These are phyloP conservation scores for Sebastes minor DNA, from an alignment of 2,797 vertebrate species.

Conservation along the genomic window DNA sequence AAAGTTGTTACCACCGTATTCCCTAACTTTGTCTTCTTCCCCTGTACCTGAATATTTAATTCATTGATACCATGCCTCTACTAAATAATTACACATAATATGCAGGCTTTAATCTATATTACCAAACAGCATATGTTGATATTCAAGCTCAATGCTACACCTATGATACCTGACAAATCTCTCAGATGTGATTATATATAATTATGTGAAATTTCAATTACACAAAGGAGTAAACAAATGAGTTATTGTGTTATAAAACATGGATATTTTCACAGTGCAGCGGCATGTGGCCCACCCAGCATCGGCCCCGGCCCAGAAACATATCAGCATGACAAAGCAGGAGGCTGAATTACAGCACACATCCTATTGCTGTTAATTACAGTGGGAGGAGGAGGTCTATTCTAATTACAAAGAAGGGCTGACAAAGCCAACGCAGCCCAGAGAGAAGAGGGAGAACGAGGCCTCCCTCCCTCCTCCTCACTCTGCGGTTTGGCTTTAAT, in stretches of 20 bases:
- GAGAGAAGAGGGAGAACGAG: conserved; percentile 39
- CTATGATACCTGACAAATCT: neutral
- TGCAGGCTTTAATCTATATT: neutral
- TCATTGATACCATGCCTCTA: neutral
- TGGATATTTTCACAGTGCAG: neutral
- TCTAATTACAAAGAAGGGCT: conserved; percentile 76
- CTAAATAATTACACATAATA: neutral
- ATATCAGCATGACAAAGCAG: conserved; percentile 64
- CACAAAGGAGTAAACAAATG: neutral
- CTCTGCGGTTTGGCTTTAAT: conserved; percentile 69
- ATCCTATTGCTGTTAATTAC: conserved; percentile 75
- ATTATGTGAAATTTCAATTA: neutral
- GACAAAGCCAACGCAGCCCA: conserved; percentile 61
- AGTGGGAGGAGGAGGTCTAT: conserved; percentile 63
- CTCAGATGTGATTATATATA: neutral
- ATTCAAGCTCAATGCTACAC: neutral
- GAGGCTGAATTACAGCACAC: conserved; percentile 68
- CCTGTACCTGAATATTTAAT: neutral
- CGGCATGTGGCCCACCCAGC: conserved; percentile 49
- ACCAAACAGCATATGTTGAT: neutral
- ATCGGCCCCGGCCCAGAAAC: conserved; percentile 28
- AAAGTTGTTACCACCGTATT: neutral
- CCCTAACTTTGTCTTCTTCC: neutral
- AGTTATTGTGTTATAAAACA: neutral
- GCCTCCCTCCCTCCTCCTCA: conserved; percentile 41